Evolutionary conservation across 2,797 vertebrate species (phyloP), one percentile per base, ranked within the genome.

Genomic region (Dendrocincla fuliginosa): DNA sequence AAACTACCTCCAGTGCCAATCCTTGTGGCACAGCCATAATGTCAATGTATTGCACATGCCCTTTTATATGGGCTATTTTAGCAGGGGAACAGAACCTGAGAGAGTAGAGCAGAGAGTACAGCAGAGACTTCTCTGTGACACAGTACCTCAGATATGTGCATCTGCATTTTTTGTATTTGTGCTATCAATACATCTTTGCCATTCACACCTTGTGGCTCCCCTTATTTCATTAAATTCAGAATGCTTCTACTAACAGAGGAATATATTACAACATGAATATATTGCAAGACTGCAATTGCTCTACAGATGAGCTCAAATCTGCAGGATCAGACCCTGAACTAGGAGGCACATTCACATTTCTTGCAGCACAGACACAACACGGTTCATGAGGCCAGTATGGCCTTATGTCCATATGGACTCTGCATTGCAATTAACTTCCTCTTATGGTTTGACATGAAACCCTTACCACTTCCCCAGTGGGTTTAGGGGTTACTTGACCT

Each of bases 1-100:
- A 55, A 8, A 75, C 89, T 96, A 96, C 94, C 96, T 96, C 95
- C 67, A 89, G 19, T 61, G 78, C 32, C 59, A 82, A 20, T 28
- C 23, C 46, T 42, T 32, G 59, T 68, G 77, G 75, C 27, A 60
- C 64, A 63, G 69, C 49, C 83, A 67, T 27, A 74, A 17, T 57
- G 44, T 28, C 11, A 1, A 37, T 50, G 20, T 73, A 57, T 83
- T 93, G 71, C 85, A 91, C 42, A 35, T 32, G 28, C 59, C 46
- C 61, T 84, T 93, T 69, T 52, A 15, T 56, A 42, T 81, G 76
- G 75, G 76, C 47, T 61, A 56, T 10, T 83, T 70, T 84, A 84
- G 52, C 52, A 75, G 35, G 13, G 18, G 41, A 84, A 41, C 17
- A 76, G 84, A 94, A 86, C 22, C 57, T 65, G 46, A 61, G 74